A percentile compares a stretch with the other conserved stretches of the same genome.
Evolutionary conservation across 2,888 invertebrate genomes (phyloP).

Genomic region (Cremastinae sp.): DNA sequence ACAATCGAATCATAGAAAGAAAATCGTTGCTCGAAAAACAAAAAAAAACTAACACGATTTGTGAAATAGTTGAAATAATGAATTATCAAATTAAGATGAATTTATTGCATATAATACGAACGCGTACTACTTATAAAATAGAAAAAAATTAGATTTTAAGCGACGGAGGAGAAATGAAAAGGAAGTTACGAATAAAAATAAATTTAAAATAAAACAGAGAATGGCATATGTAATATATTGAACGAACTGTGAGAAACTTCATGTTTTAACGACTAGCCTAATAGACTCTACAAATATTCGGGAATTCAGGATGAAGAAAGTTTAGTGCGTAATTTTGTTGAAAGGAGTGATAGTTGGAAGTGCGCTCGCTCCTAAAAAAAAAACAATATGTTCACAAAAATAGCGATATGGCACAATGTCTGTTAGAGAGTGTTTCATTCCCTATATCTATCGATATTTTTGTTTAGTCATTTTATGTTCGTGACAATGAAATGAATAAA

Average conservation of each 20-base stretch:
- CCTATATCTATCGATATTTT: conserved; percentile 41
- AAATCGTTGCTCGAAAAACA: conserved; percentile 22
- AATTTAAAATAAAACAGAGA: conserved; percentile 9
- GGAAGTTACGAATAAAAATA: background rate
- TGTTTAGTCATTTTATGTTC: conserved; percentile 52
- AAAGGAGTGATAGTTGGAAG: conserved; percentile 31
- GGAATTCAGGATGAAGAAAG: conserved; percentile 39
- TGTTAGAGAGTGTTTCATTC: conserved; percentile 35
- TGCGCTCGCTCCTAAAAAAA: conserved; percentile 24
- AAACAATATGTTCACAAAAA: conserved; percentile 19
- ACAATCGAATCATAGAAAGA: background rate
- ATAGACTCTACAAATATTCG: conserved; percentile 13
- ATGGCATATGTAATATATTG: conserved; percentile 27
- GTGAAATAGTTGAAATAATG: conserved; percentile 34
- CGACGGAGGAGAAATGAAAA: conserved; percentile 24
- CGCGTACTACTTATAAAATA: conserved; percentile 46
- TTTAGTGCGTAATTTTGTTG: conserved; percentile 2
- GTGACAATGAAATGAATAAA: conserved; percentile 55
- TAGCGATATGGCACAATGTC: conserved; percentile 49
- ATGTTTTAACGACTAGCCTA: conserved; percentile 40
- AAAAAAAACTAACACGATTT: conserved; percentile 29
- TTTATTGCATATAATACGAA: conserved; percentile 35
- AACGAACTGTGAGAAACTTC: conserved; percentile 29
- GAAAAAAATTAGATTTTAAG: conserved; percentile 45
- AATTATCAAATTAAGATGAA: conserved; percentile 36